Conservation (phyloP, 2,888 invertebrate genomes). For the Cheilosia variabilis region DNA sequence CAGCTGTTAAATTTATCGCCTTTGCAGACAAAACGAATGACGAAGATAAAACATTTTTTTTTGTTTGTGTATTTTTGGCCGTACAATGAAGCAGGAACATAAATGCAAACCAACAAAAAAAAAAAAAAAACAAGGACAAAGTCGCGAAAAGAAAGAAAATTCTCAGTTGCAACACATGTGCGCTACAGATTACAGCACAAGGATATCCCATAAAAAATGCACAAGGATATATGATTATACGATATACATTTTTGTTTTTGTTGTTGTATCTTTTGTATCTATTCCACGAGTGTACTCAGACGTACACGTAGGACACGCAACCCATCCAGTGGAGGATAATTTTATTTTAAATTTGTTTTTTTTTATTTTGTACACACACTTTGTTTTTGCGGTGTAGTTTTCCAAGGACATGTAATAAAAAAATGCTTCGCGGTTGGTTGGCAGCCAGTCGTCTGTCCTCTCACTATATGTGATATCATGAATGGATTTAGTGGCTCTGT, state of each 20-base stretch:
- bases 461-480: slow-evolving; percentile 40
- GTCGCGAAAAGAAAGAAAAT: slow-evolving; percentile 12
- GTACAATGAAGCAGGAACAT: slow-evolving; percentile 26
- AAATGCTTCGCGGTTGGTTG: slow-evolving; percentile 14
- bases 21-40: slow-evolving; percentile 72
- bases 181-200: slow-evolving; percentile 29
- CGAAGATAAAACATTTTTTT: slow-evolving; percentile 58
- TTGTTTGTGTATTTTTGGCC: slow-evolving; percentile 55
- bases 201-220: slow-evolving; percentile 70
- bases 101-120: background rate
- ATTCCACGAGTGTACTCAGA: slow-evolving; percentile 47
- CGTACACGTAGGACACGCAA: slow-evolving; percentile 27
- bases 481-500: slow-evolving; percentile 70
- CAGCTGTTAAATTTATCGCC: slow-evolving; percentile 72
- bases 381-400: slow-evolving; percentile 55
- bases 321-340: slow-evolving; percentile 25
- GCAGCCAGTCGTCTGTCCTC: slow-evolving; percentile 20
- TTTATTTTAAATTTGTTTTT: slow-evolving; percentile 32
- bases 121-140: slow-evolving; percentile 1
- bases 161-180: slow-evolving; percentile 61
- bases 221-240: slow-evolving; percentile 71
- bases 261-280: slow-evolving; percentile 10
- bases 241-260: slow-evolving; percentile 1
- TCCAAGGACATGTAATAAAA: slow-evolving; percentile 50
- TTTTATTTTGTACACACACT: slow-evolving; percentile 33